Conservation (phyloP, 2,113 vertebrate species). For the Isichthys henryi region DNA sequence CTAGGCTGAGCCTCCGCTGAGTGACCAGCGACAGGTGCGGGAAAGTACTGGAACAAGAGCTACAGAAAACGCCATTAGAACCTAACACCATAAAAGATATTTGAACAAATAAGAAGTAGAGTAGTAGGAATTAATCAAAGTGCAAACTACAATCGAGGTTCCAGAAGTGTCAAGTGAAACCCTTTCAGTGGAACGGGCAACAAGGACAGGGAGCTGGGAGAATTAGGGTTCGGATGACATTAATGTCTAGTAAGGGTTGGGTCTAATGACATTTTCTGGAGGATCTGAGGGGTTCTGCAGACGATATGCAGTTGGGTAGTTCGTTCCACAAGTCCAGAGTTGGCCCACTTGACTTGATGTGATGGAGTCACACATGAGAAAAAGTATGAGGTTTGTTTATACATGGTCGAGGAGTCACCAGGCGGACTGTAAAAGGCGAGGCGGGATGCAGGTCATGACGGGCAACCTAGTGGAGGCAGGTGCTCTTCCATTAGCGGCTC, state of each 20-base stretch:
- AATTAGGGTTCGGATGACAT: not conserved
- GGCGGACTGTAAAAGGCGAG: not conserved
- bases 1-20: not conserved
- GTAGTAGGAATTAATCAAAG: not conserved
- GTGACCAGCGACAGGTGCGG: not conserved
- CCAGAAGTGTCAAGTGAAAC: not conserved
- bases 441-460: not conserved
- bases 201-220: not conserved
- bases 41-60: not conserved
- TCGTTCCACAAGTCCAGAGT: not conserved
- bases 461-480: not conserved
- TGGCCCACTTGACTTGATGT: not conserved
- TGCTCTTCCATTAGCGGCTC: not conserved
- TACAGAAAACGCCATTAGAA: not conserved
- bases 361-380: not conserved
- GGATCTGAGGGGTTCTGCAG: not conserved
- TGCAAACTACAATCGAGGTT: not conserved
- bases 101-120: not conserved
- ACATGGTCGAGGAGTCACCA: not conserved
- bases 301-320: not conserved
- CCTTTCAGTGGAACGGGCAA: not conserved
- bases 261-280: not conserved
- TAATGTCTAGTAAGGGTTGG: not conserved
- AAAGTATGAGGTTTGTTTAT: not conserved
- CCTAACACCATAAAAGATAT: not conserved